Evolutionary conservation across 2,797 vertebrate species (phyloP), one percentile per base, ranked within the genome.

Genomic region (Acrocephalus scirpaceus): DNA sequence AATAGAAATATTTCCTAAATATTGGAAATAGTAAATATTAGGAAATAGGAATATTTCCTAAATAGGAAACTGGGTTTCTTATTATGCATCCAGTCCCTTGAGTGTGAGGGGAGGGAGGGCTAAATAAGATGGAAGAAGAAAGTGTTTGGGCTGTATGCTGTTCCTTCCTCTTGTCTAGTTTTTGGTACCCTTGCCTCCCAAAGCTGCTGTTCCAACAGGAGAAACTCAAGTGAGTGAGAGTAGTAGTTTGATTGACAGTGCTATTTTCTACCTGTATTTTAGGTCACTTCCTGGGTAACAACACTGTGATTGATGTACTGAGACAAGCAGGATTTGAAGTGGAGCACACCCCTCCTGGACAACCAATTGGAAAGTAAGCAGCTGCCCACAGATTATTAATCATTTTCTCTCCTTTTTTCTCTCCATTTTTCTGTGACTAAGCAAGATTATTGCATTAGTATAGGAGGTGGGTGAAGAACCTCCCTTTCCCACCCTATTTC

Each of bases 261-360:
- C 92, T 95, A 79, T 94, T 90, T 91, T 77, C 95, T 83, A 88
- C 97, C 97, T 94, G 89, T 95, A 88, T 97, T 97, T 93, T 97
- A 99, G 99, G 99, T 98, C 99, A 99, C 97, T 99, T 99, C 97
- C 98, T 99, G 97, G 99, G 99, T 80, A 99, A 99, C 98, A 99
- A 98, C 97, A 99, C 99, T 44, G 99, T 99, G 97, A 98, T 99
- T 92, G 99, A 99, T 95, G 99, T 99, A 95, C 98, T 99, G 95
- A 98, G 98, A 90, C 98, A 99, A 97, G 99, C 99, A 84, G 99
- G 99, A 87, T 99, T 99, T 93, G 98, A 99, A 96, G 99, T 99
- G 91, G 98, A 98, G 80, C 99, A 99, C 97, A 98, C 98, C 20
- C 97, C 98, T 4, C 98, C 99, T 4, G 98, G 98, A 96, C 98